These are phyloP conservation scores for Limanda limanda DNA, from an alignment of 2,113 vertebrate species.

Conservation along the genomic window DNA sequence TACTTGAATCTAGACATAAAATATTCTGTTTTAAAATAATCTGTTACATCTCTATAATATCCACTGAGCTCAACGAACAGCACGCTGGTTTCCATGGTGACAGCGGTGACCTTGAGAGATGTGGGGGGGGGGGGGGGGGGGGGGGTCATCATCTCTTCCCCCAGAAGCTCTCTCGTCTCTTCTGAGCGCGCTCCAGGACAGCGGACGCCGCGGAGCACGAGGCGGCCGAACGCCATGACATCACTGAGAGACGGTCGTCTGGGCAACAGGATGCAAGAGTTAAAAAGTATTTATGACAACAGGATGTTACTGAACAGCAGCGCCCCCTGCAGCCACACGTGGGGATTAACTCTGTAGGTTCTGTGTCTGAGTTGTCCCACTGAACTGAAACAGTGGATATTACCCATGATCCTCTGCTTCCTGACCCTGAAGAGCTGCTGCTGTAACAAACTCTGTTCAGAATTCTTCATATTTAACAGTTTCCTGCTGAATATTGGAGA, in stretches of 20 bases:
- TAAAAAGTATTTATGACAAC: not conserved
- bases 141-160: conserved; percentile 55
- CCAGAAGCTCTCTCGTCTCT: conserved; percentile 69
- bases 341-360: too few relatives aligned
- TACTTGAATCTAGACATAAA: not conserved
- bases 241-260: conserved; percentile 66
- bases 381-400: too few relatives aligned
- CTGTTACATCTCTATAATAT: not conserved
- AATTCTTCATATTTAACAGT: too few relatives aligned
- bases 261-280: not conserved
- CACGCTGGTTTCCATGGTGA: conserved; percentile 5
- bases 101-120: not conserved
- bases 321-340: too few relatives aligned
- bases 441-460: too few relatives aligned
- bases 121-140: too few relatives aligned
- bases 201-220: conserved; percentile 64
- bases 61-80: not conserved
- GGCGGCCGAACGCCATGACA: conserved; percentile 67
- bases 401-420: too few relatives aligned
- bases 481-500: too few relatives aligned
- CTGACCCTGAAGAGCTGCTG: too few relatives aligned
- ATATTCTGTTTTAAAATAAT: not conserved
- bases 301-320: too few relatives aligned
- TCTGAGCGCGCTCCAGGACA: conserved; percentile 68
- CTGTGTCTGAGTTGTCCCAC: too few relatives aligned